Evolutionary conservation across 2,888 invertebrate species (phyloP).

Genomic region (Hyppa rectilinea): DNA sequence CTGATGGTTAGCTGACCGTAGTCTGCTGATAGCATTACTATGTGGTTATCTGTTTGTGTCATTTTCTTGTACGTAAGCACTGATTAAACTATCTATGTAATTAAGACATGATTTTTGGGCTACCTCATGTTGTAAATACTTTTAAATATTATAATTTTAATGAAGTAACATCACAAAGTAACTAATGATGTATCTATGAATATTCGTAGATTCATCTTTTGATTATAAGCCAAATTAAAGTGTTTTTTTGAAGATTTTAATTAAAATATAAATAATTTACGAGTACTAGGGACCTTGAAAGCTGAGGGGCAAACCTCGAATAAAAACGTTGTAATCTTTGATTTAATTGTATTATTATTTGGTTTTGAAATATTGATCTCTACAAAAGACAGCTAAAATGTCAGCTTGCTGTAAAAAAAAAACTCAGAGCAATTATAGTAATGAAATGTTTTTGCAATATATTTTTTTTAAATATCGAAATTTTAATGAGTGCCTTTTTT

Average conservation of each 20-base stretch:
- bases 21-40: no score
- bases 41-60: neutral
- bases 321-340: neutral
- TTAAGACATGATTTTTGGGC: constrained; percentile 4
- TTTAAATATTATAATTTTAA: constrained; percentile 9
- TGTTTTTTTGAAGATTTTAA: neutral
- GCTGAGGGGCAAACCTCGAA: constrained; percentile 23
- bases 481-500: neutral
- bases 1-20: neutral
- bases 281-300: neutral
- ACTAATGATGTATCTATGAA: neutral
- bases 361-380: constrained; percentile 16
- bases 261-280: neutral
- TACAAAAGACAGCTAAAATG: neutral
- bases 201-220: constrained; percentile 1
- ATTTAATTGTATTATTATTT: neutral
- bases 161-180: constrained; percentile 25
- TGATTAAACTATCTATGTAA: no score
- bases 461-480: no score
- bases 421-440: neutral
- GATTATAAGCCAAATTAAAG: neutral
- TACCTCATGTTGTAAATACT: constrained; percentile 38
- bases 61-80: neutral
- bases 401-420: neutral
- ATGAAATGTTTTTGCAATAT: no score